Evolutionary conservation across 1,140 invertebrate species (phyloP).

Genomic region (Drosophila quadrilineata): DNA sequence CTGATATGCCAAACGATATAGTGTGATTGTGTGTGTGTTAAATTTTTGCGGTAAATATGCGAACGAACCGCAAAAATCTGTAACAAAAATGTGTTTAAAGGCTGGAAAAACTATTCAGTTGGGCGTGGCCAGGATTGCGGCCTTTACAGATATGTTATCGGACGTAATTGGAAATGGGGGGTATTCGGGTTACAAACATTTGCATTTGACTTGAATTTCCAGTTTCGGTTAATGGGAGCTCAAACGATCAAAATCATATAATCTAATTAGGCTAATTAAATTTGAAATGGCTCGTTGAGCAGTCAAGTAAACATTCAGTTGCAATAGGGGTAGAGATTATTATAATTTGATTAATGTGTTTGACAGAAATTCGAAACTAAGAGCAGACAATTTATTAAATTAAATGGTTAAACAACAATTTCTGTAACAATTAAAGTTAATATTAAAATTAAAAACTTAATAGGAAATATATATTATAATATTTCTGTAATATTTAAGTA

Average conservation of each 20-base stretch:
- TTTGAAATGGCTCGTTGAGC: constrained; percentile 17
- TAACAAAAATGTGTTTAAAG: constrained; percentile 57
- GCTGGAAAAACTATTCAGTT: constrained; percentile 56
- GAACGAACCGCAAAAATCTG: constrained; percentile 48
- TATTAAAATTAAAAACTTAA: too few relatives aligned
- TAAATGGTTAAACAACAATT: too few relatives aligned
- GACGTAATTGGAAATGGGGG: constrained; percentile 38
- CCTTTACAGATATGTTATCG: constrained; percentile 1
- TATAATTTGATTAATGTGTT: too few relatives aligned
- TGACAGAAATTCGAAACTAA: too few relatives aligned
- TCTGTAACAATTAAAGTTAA: too few relatives aligned
- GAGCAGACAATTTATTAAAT: too few relatives aligned
- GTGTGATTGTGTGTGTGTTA: constrained; percentile 4
- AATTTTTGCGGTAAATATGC: constrained; percentile 54
- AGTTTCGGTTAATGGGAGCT: constrained; percentile 21
- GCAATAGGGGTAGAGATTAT: background rate
- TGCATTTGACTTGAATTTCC: constrained; percentile 8
- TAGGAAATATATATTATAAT: too few relatives aligned
- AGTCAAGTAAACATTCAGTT: constrained; percentile 2
- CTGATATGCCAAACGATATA: constrained; percentile 1
- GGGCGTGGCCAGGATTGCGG: background rate
- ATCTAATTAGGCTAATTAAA: constrained; percentile 56
- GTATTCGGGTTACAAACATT: constrained; percentile 14
- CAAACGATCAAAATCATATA: constrained; percentile 48
- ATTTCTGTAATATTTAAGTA: too few relatives aligned